Base-by-base conservation (phyloP, 2,888 invertebrate genomes). In the Lasioglossum morio region DNA sequence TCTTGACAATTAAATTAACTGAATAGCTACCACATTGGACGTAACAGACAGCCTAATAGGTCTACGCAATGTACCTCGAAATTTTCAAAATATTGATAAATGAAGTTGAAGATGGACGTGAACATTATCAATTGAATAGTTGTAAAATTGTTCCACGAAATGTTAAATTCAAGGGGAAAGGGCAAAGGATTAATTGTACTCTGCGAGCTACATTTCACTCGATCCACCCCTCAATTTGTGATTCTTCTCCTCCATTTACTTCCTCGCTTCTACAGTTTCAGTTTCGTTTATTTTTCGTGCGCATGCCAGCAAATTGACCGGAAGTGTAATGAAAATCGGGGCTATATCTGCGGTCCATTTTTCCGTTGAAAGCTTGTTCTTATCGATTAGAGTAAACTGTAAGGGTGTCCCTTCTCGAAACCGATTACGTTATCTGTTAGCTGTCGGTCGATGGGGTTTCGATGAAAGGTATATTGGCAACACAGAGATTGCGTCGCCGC, bases 351-450 rank as follows among this genome's bases (percentile, higher is more conserved):
- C 23, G 63, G 57, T 79, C 48, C 48, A 34, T 16, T 53, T 60
- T 79, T 43, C 40, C 34, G 30, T 16, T 43, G 53, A 72, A 46
- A 43, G 69, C 70, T 23, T 27, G 34, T 43, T 73, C 74, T 78
- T 84, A 84, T 82, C 82, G 84, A 81, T 80, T 34, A 30, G 27
- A 46, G 23, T 75, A 77, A 76, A 72, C 72, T 40, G n/a, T 75
- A 37, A 37, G 79, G 77, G 19, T 60, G 14, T 30, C 30, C 30
- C 53, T 72, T 43, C 74, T 48, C 77, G 72, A 57, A 72, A 40
- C 30, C 72, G 76, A 79, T 85, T 72, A 53, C 60, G 73, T 84
- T 85, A 85, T 84, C 85, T 76, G 57, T 43, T 74, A 19, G 48
- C 40, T 70, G 69, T 69, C 23, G 23, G 70, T 57, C 72, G 81